Evolutionary conservation across 2,113 vertebrate genomes (phyloP), one percentile per base, ranked within the genome.

Genomic region (Mystacornis crossleyi): DNA sequence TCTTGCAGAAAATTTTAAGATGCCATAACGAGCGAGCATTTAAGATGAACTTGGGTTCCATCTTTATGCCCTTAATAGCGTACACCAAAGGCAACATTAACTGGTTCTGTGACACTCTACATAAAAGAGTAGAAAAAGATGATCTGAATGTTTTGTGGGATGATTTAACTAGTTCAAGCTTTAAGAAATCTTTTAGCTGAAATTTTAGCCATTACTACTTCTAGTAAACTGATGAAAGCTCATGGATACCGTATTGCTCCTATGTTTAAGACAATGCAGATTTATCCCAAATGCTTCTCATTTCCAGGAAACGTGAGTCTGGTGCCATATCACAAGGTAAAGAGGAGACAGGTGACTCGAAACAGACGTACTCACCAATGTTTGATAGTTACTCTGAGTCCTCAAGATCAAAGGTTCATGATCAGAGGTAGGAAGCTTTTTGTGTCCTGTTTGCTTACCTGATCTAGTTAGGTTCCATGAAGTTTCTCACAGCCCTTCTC

Each of bases 381-480:
- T 97, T 98, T 85, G 98, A 98, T 95, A 99, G 97, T 86, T 97
- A 97, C 25, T 98, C 98, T 62, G 98, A 99, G 73, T 98, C 98
- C 31, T 97, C 98, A 42, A 98, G 98, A 60, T 98, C 98, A 57
- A 99, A 98, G 95, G 98, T 97, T 97, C 98, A 98, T 14, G 97
- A 98, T 91, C 93, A 97, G 93, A 99, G 99, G 99, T 99, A 97
- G 97, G 96, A 79, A 79, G 29, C 23, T 45, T 77, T 70, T 61
- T 70, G 15, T 74, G 51, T 67, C 9, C 24, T 88, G 1, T 48
- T 93, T 12, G 5, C 33, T 78, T 29, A 42, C 6, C 2, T 90
- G 40, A 47, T 64, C 26, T 47, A 6, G 14, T 90, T 69, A 43
- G 43, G 18, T 66, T 16, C 18, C 4, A 2, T 58, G 15, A 75